phyloP scores from a whole-genome alignment of 2,797 vertebrate species.

The Muscicapa comitata region DNA sequence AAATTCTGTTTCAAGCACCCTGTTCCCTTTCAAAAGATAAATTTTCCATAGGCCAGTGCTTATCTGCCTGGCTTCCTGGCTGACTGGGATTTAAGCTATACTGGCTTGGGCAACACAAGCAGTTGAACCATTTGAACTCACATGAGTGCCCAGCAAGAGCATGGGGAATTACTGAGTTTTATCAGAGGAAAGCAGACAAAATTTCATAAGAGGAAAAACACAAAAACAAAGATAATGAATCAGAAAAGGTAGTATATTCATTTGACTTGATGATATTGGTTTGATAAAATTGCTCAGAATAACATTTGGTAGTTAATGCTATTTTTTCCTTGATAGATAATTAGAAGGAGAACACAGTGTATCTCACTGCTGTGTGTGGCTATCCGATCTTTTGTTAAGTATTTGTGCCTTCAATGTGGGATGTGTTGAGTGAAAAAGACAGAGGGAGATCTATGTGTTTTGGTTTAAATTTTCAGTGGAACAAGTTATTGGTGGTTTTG shows the following conservation, averaged over 20 bases:
- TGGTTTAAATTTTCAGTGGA: neutral
- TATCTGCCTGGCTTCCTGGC: slow-evolving; percentile 19
- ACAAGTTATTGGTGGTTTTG: neutral
- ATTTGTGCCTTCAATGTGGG: neutral
- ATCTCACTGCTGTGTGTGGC: neutral
- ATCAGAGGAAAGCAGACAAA: neutral
- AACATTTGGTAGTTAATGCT: neutral
- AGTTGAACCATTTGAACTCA: neutral
- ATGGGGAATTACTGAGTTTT: slow-evolving; percentile 8
- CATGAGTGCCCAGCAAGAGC: neutral
- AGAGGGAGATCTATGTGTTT: neutral
- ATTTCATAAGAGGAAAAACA: neutral
- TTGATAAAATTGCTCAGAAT: neutral
- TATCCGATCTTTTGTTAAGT: rapidly evolving
- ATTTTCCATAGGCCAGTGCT: neutral
- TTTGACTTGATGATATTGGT: neutral
- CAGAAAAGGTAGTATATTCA: slow-evolving; percentile 32
- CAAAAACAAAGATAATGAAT: slow-evolving; percentile 35
- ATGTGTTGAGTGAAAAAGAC: neutral
- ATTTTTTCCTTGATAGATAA: neutral
- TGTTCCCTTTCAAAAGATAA: slow-evolving; percentile 14
- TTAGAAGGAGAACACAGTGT: neutral
- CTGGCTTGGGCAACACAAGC: neutral
- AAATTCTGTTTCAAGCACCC: neutral
- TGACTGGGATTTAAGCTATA: neutral